Evolutionary conservation across 2,113 vertebrate species (phyloP).

Genomic region (Caranx melampygus): DNA sequence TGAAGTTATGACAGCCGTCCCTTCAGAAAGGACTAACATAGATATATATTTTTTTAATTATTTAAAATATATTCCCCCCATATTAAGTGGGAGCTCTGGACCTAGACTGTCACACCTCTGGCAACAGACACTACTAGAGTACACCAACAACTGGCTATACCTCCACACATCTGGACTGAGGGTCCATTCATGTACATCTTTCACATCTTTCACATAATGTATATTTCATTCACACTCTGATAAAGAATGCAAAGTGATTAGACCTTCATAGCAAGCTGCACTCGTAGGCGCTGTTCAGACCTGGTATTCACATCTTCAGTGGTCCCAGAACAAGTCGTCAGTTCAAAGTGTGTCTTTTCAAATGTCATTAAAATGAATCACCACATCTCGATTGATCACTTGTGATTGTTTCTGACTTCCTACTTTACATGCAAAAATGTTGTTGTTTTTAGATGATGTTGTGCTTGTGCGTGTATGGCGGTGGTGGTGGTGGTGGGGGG

Average conservation of each 20-base stretch:
- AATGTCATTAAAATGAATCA: too few relatives aligned
- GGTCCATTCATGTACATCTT: slow-evolving; percentile 3
- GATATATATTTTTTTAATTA: slow-evolving; percentile 53
- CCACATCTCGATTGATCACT: too few relatives aligned
- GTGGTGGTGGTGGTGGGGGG: too few relatives aligned
- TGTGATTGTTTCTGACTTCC: too few relatives aligned
- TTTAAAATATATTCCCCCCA: slow-evolving; percentile 75
- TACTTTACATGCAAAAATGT: too few relatives aligned
- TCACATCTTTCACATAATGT: slow-evolving; percentile 11
- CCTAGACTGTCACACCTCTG: slow-evolving; percentile 51
- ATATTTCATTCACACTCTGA: slow-evolving; percentile 38
- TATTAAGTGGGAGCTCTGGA: slow-evolving; percentile 57
- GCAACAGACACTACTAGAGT: slow-evolving; percentile 17
- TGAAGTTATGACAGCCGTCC: slow-evolving; percentile 42
- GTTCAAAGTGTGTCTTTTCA: too few relatives aligned
- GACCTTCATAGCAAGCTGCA: slow-evolving; percentile 49
- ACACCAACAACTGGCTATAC: slow-evolving; percentile 30
- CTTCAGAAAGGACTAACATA: slow-evolving; percentile 63
- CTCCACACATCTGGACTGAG: slow-evolving; percentile 28
- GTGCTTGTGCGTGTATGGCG: too few relatives aligned
- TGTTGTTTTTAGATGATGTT: too few relatives aligned
- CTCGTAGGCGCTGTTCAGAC: not conserved
- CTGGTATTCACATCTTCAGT: too few relatives aligned
- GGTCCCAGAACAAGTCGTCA: too few relatives aligned
- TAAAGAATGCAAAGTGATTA: slow-evolving; percentile 23